Percentiles rank a stretch among this genome's conserved stretches.
Conservation (phyloP, 1,140 invertebrate genomes). For the Thaumetopoea pityocampa region DNA sequence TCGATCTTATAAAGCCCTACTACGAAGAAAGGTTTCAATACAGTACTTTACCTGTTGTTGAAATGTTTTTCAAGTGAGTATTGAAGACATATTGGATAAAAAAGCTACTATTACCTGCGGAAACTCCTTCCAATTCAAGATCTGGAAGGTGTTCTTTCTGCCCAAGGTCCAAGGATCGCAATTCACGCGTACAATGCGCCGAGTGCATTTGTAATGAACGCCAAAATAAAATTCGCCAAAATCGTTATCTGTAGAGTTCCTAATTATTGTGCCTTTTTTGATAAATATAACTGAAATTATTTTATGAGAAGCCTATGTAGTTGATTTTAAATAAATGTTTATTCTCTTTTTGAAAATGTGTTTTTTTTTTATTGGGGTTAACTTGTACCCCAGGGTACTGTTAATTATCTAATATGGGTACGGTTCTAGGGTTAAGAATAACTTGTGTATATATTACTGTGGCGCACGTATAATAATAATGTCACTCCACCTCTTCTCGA, state of each 20-base stretch:
- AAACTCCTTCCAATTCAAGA: neutral
- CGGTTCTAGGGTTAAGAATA: conserved; percentile 14
- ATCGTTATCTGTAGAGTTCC: neutral
- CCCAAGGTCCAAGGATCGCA: conserved; percentile 6
- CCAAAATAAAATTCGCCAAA: conserved; percentile 6
- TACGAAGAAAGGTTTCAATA: conserved; percentile 1
- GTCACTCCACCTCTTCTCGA: too few relatives aligned
- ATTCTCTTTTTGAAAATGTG: conserved; percentile 1
- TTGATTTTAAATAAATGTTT: conserved; percentile 9
- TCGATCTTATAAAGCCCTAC: too few relatives aligned
- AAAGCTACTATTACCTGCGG: neutral
- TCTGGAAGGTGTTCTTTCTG: conserved; percentile 10
- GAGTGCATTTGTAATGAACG: conserved; percentile 9
- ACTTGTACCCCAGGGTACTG: conserved; percentile 9
- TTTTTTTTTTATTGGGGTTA: conserved; percentile 8
- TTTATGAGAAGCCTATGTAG: neutral
- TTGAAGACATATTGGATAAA: conserved; percentile 7
- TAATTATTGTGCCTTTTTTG: neutral
- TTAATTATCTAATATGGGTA: conserved; percentile 13
- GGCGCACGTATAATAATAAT: too few relatives aligned
- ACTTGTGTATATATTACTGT: too few relatives aligned
- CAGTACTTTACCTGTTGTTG: conserved; percentile 5
- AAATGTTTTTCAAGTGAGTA: conserved; percentile 1
- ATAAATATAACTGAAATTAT: neutral
- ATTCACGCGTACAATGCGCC: conserved; percentile 4